Evolutionary conservation across 2,888 invertebrate genomes (phyloP), one percentile per base, ranked within the genome.

Genomic region (Watsonalla binaria): DNA sequence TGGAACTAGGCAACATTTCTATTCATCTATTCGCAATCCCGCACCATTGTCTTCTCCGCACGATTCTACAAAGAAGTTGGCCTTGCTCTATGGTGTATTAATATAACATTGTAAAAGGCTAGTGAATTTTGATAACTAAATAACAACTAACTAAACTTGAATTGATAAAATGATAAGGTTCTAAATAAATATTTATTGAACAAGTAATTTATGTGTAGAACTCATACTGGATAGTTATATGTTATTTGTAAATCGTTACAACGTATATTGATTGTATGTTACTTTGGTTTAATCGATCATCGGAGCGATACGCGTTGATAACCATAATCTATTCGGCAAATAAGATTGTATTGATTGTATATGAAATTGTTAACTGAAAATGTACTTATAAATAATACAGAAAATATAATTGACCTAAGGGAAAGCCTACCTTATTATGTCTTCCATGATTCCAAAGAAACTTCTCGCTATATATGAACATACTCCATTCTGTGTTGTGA

Each of bases 111-210:
- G 74, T 84, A 84, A 87, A 90, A 90, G 90, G 90, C 90, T 90
- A 90, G 90, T 90, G 90, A 90, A 84, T 90, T 90, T 90, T 90
- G 85, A 89, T 90, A 90, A 83, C 79, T 82, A 79, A 84, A 84
- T 81, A 84, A 84, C 84, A 42, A 42, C 1, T 45, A 84, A 76
- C 82, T 90, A 89, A 83, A 87, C 78, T 82, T 83, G 86, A 82
- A 83, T 80, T 79, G 80, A 76, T 81, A 82, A 83, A 84, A 78
- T 78, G 63, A 74, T 83, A 86, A 81, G 77, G 67, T 82, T 24
- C 73, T 74, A 76, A 77, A 76, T 76, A 73, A 75, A 76, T 66
- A 75, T 64, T 71, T 65, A 61, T 68, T 69, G n/a, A 48, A 48
- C 63, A 68, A 53, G 60, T 63, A 65, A 62, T 56, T 51, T 57